Evolutionary conservation across 2,888 invertebrate species (phyloP).

Genomic region (Dasypogon diadema): DNA sequence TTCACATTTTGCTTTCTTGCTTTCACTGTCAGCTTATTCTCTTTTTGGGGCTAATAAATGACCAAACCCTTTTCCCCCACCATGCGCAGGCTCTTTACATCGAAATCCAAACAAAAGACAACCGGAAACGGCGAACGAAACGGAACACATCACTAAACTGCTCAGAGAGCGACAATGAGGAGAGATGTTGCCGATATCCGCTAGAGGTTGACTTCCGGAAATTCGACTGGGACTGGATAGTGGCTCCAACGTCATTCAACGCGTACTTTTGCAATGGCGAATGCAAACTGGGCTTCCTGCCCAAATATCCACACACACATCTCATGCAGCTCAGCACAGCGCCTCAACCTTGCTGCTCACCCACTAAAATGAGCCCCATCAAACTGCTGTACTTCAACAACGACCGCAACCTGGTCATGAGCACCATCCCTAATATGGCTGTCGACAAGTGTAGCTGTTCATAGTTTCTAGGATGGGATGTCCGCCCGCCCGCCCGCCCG

Average conservation of each 20-base stretch:
- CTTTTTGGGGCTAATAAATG: no score
- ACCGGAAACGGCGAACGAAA: constrained; percentile 75
- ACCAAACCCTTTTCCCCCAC: no score
- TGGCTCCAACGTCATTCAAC: constrained; percentile 93
- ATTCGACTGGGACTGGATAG: constrained; percentile 98
- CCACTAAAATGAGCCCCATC: constrained; percentile 87
- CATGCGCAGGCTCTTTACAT: constrained; percentile 66
- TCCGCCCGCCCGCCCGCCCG: no score
- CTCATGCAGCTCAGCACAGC: constrained; percentile 85
- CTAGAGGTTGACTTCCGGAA: constrained; percentile 86
- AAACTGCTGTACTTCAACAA: constrained; percentile 93
- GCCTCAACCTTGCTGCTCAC: constrained; percentile 93
- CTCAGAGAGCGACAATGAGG: constrained; percentile 78
- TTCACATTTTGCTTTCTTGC: no score
- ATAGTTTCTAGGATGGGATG: constrained; percentile 72
- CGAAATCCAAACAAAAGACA: constrained; percentile 65
- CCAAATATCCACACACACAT: constrained; percentile 89
- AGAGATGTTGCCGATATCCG: constrained; percentile 94
- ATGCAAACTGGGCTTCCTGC: constrained; percentile 89
- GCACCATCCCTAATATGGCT: constrained; percentile 92
- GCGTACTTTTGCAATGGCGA: constrained; percentile 97
- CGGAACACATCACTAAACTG: constrained; percentile 87
- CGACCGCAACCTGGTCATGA: constrained; percentile 87
- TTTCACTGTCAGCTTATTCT: no score
- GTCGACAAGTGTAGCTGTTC: constrained; percentile 94